phyloP scores from a whole-genome alignment of 2,888 invertebrate genomes.

The Acronicta psi region DNA sequence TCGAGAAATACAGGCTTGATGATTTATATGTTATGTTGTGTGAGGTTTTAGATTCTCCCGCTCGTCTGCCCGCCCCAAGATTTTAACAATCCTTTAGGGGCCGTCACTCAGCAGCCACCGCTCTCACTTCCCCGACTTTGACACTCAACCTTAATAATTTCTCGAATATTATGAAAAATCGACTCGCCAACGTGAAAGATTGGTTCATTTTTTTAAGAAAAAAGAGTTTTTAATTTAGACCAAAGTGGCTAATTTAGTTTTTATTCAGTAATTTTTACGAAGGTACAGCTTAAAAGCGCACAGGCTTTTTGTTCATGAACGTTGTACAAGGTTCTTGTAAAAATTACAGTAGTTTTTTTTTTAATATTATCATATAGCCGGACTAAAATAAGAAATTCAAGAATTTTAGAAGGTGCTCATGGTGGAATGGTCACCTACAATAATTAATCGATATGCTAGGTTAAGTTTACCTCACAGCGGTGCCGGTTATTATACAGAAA shows the following conservation, averaged over 20 bases:
- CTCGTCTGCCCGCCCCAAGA: conserved; percentile 18
- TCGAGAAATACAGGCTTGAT: too few species aligned
- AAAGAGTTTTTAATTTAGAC: conserved; percentile 4
- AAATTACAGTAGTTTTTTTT: too few species aligned
- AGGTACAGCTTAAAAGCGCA: background rate
- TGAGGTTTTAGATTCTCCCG: background rate
- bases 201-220: conserved; percentile 15
- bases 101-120: conserved; percentile 38
- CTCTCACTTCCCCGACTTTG: conserved; percentile 50
- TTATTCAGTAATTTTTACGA: conserved; percentile 10
- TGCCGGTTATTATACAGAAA: too few species aligned
- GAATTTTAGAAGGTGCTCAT: too few species aligned
- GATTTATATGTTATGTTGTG: too few species aligned
- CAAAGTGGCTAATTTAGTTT: conserved; percentile 16
- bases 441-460: too few species aligned
- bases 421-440: too few species aligned
- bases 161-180: conserved; percentile 43
- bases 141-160: conserved; percentile 47
- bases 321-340: background rate
- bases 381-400: too few species aligned
- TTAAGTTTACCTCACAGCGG: too few species aligned
- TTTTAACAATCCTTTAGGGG: conserved; percentile 26
- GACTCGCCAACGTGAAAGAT: conserved; percentile 29
- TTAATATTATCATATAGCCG: too few species aligned
- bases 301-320: background rate